phyloP scores from a whole-genome alignment of 2,113 vertebrate species.

The Ophthalmolycus amberensis region DNA sequence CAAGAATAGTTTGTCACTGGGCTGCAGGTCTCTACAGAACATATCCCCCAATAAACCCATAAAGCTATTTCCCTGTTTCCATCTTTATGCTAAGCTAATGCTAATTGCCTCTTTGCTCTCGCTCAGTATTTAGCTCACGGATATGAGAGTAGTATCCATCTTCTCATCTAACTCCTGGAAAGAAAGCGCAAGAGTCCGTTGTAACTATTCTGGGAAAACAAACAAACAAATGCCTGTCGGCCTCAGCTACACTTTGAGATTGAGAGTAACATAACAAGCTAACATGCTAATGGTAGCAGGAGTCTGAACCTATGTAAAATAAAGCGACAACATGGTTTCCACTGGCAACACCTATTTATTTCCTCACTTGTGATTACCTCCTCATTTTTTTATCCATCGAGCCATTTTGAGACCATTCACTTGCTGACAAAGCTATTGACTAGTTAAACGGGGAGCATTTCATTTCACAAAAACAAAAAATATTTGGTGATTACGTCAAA shows the following conservation, averaged over 20 bases:
- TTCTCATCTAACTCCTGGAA: not conserved
- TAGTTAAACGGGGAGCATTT: not conserved
- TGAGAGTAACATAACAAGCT: not conserved
- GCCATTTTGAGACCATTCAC: not conserved
- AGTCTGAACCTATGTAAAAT: not conserved
- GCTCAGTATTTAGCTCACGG: not conserved
- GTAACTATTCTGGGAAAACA: not conserved
- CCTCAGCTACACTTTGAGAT: not conserved
- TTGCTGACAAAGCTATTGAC: not conserved
- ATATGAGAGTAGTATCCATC: not conserved
- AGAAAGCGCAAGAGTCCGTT: not conserved
- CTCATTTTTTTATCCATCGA: not conserved
- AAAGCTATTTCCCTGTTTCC: not conserved
- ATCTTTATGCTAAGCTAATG: not conserved
- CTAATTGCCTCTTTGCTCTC: not conserved
- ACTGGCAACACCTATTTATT: not conserved
- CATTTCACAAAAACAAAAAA: not conserved
- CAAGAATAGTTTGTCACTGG: not conserved
- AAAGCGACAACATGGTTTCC: not conserved
- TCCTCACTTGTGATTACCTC: not conserved
- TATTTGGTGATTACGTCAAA: not conserved
- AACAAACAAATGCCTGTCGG: not conserved
- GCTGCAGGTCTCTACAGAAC: not conserved
- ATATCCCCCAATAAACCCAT: not conserved
- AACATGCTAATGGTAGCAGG: not conserved